These are phyloP conservation scores for Amphipyra berbera DNA, from an alignment of 2,888 invertebrate species.

Conservation along the genomic window DNA sequence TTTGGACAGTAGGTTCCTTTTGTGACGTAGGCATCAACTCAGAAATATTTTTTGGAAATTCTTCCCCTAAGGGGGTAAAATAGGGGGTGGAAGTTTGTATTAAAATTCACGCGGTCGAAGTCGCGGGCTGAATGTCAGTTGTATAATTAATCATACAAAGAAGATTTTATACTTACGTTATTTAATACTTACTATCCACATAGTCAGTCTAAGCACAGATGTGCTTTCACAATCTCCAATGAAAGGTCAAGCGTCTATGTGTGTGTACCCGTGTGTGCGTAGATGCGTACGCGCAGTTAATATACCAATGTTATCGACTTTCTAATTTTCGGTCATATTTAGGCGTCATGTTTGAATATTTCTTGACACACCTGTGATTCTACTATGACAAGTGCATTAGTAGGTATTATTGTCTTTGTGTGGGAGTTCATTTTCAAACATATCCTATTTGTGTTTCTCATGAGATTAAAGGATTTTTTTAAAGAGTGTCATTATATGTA, in stretches of 20 bases:
- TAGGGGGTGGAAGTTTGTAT: too few species aligned
- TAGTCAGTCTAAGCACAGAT: slow-evolving; percentile 23
- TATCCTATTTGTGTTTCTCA: slow-evolving; percentile 20
- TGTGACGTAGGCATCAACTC: too few species aligned
- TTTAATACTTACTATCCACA: slow-evolving; percentile 40
- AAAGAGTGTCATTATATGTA: too few species aligned
- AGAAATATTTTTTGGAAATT: too few species aligned
- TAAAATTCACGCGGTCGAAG: too few species aligned
- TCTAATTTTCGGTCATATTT: slow-evolving; percentile 75
- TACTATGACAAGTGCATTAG: slow-evolving; percentile 44
- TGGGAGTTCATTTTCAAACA: slow-evolving; percentile 10
- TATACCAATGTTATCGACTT: slow-evolving; percentile 76
- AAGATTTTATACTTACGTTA: slow-evolving; percentile 22
- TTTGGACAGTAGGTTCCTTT: too few species aligned
- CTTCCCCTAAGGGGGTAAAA: too few species aligned
- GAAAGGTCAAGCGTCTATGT: slow-evolving; percentile 75
- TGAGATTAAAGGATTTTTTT: not conserved
- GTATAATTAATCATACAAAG: not conserved
- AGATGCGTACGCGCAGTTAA: slow-evolving; percentile 62
- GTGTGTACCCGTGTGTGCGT: slow-evolving; percentile 41
- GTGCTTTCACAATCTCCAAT: slow-evolving; percentile 79
- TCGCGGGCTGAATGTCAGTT: too few species aligned
- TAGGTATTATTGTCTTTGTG: slow-evolving; percentile 18
- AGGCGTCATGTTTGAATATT: slow-evolving; percentile 50
- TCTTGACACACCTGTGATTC: slow-evolving; percentile 53